Evolutionary conservation across 2,888 invertebrate genomes (phyloP).

Genomic region (Amphipoea lucens): DNA sequence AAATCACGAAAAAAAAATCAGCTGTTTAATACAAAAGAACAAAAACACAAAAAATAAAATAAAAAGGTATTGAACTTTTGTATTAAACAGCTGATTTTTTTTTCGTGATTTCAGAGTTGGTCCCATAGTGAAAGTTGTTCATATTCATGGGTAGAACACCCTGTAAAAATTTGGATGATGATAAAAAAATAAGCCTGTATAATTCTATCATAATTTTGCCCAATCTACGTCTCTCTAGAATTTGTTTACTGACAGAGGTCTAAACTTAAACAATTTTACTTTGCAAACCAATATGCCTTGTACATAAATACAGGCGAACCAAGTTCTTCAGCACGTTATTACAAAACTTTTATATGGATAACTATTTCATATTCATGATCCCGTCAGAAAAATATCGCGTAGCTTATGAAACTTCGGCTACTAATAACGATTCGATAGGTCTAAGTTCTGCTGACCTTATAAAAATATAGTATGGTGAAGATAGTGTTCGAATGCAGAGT

Average conservation of each 20-base stretch:
- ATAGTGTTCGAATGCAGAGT: no score
- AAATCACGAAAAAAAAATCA: no score
- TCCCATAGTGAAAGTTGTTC: no score
- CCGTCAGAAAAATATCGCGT: constrained; percentile 23
- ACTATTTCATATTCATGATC: constrained; percentile 51
- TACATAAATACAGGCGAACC: constrained; percentile 3
- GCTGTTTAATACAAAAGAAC: no score
- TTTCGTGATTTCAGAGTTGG: no score
- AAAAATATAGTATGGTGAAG: neutral
- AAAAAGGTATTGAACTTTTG: no score
- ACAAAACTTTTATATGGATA: constrained; percentile 38
- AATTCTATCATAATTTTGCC: no score
- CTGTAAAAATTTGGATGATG: no score
- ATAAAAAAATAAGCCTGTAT: no score
- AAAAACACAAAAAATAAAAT: no score
- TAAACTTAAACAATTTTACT: neutral
- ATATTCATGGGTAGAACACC: no score
- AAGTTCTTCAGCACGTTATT: constrained; percentile 38
- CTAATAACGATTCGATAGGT: constrained; percentile 10
- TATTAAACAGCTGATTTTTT: no score
- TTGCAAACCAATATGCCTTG: constrained; percentile 4
- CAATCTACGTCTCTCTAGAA: neutral
- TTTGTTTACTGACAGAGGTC: neutral
- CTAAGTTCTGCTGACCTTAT: neutral
- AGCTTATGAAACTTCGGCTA: constrained; percentile 12